Base-by-base conservation (phyloP, 1,140 invertebrate genomes). In the Planococcus citri region DNA sequence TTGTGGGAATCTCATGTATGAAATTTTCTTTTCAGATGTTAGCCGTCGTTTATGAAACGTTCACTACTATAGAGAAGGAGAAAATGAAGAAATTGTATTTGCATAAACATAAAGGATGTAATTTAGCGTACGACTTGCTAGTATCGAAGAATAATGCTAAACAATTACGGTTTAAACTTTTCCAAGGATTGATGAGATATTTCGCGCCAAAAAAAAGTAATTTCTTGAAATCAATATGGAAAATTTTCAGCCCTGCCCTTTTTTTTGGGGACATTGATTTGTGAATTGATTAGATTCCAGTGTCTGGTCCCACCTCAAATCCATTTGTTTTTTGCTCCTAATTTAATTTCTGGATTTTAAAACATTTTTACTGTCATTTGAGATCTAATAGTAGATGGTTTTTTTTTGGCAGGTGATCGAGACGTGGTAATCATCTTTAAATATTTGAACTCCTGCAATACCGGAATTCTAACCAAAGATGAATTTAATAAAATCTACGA, bases 41-140 rank as follows among this genome's bases (percentile, higher is more conserved):
- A 68, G 92, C 92, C 69, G 91, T 94, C 24, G 92, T 94, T 1
- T 94, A 94, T 78, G 91, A 94, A 79, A 88, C 91, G 4, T 95
- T 94, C 77, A 92, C 90, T 17, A 84, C 86, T 27, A 87, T 91
- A 41, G 92, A 95, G 79, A 88, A 91, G 70, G 87, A 90, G 71
- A 95, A 95, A 77, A 90, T 94, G 75, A 84, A 88, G 72, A 91
- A 92, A 75, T 76, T 95, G 38, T 82, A 92, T 71, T 82, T 94
- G 38, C 92, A 95, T 77, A 88, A 92, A 76, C 81, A 90, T 68
- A 83, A 86, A 75, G 92, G 91, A 0, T 91, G 90, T 78, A 85
- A 91, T 70, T 85, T 89, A 75, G 90, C 92, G 0, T 94, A 94
- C 79, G 83, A 86, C 41, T 78, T 91, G 68, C 78, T 92, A 12